Percentiles rank a stretch among this genome's conserved stretches.
phyloP scores from a whole-genome alignment of 2,888 invertebrate species.

The Hipparchia semele region DNA sequence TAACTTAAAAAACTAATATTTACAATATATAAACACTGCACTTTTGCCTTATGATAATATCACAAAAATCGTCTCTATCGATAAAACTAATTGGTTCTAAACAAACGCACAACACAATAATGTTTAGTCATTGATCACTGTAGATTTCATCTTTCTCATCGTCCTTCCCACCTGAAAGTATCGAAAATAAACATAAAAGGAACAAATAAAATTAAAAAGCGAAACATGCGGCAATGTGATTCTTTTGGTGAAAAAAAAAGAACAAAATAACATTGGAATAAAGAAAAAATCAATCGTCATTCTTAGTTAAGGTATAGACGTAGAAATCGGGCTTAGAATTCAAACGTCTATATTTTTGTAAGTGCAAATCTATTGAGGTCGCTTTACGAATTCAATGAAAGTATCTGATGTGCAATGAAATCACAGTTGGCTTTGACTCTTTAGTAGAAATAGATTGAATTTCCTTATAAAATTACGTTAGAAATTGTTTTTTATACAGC shows the following conservation, averaged over 20 bases:
- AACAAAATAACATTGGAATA: constrained; percentile 15
- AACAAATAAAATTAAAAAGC: constrained; percentile 48
- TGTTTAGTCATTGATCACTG: constrained; percentile 69
- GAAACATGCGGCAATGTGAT: constrained; percentile 37
- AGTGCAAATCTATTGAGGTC: too few species aligned
- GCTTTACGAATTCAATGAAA: neutral
- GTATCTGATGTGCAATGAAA: neutral
- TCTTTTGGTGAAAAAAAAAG: constrained; percentile 25
- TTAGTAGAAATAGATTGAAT: neutral
- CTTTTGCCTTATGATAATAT: constrained; percentile 77
- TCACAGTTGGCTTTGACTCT: neutral
- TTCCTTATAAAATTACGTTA: too few species aligned
- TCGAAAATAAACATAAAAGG: constrained; percentile 72
- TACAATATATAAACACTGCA: constrained; percentile 62
- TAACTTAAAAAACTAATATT: constrained; percentile 71
- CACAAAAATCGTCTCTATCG: constrained; percentile 80
- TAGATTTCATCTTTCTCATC: constrained; percentile 76
- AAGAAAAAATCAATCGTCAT: too few species aligned
- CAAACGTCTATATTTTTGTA: too few species aligned
- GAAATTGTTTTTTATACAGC: too few species aligned
- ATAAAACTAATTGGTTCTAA: constrained; percentile 55
- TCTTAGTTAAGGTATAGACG: too few species aligned
- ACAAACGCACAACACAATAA: constrained; percentile 57
- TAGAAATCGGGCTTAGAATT: too few species aligned
- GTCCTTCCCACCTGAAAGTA: constrained; percentile 79